A percentile compares a stretch with the other conserved stretches of the same genome.
Evolutionary conservation across 1,140 invertebrate species (phyloP).

Genomic region (Olivierus martensii): DNA sequence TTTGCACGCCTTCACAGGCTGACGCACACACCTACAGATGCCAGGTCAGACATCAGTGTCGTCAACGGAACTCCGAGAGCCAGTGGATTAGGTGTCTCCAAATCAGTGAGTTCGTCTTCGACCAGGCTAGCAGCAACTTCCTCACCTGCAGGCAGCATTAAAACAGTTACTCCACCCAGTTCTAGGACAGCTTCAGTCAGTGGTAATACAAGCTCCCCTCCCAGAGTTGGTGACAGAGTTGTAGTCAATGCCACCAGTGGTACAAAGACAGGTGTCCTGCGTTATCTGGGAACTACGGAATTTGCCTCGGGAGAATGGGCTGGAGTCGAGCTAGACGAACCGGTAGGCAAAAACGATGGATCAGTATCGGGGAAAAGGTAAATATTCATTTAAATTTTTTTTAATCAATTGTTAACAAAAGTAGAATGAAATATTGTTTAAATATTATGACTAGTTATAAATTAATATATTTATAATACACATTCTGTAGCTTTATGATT

Average conservation of each 20-base stretch:
- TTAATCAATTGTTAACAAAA: no score
- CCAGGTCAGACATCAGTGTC: no score
- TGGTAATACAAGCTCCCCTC: slow-evolving; percentile 28
- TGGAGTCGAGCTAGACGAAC: slow-evolving; percentile 86
- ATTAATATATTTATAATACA: no score
- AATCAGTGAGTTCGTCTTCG: background rate
- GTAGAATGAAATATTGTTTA: no score
- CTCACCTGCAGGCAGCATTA: background rate
- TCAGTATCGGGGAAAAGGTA: slow-evolving; percentile 64
- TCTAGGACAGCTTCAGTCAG: slow-evolving; percentile 1
- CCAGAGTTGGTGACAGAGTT: slow-evolving; percentile 76
- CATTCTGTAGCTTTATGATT: no score
- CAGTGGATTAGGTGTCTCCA: background rate
- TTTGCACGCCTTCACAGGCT: slow-evolving; percentile 47
- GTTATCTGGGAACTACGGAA: slow-evolving; percentile 69
- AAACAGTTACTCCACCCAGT: background rate
- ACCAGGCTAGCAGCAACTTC: background rate
- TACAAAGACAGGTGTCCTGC: slow-evolving; percentile 72
- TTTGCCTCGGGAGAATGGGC: slow-evolving; percentile 88
- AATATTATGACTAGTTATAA: no score
- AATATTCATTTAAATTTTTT: no score
- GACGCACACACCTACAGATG: background rate
- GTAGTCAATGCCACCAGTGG: slow-evolving; percentile 73
- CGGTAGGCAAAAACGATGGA: slow-evolving; percentile 90
- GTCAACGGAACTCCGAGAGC: background rate